Evolutionary conservation across 2,888 invertebrate genomes (phyloP).

Genomic region (Ectropis crepuscularia): DNA sequence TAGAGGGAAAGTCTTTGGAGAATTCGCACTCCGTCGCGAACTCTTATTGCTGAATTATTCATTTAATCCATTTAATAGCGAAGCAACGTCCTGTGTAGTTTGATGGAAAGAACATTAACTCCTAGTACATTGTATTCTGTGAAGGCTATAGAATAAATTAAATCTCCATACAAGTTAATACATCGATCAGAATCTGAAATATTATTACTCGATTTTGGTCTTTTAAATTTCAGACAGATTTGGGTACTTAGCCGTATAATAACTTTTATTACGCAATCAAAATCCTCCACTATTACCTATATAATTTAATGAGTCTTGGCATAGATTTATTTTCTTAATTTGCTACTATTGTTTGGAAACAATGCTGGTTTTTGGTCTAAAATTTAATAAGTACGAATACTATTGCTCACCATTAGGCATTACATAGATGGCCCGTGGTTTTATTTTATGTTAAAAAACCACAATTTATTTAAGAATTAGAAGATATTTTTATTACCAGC

Average conservation of each 20-base stretch:
- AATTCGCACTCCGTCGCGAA: slow-evolving; percentile 56
- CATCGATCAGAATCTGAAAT: slow-evolving; percentile 18
- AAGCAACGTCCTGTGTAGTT: slow-evolving; percentile 49
- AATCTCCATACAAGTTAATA: slow-evolving; percentile 16
- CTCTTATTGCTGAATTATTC: slow-evolving; percentile 74
- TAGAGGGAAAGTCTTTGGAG: slow-evolving; percentile 42
- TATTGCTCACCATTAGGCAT: too few relatives aligned
- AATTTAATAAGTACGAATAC: too few relatives aligned
- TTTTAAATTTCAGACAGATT: background rate
- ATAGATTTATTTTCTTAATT: too few relatives aligned
- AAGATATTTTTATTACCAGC: too few relatives aligned
- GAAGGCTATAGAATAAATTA: slow-evolving; percentile 34
- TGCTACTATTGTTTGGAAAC: too few relatives aligned
- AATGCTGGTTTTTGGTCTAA: too few relatives aligned
- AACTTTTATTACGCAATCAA: too few relatives aligned
- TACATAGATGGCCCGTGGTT: background rate
- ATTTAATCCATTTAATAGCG: slow-evolving; percentile 77
- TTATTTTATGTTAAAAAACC: too few relatives aligned
- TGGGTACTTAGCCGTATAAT: too few relatives aligned
- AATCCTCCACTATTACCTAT: too few relatives aligned
- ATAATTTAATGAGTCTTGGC: too few relatives aligned
- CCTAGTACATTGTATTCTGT: slow-evolving; percentile 37
- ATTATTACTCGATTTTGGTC: background rate
- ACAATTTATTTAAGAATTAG: too few relatives aligned
- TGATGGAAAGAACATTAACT: slow-evolving; percentile 50